phyloP scores from a whole-genome alignment of 2,888 invertebrate species.

The Globia sparganii region DNA sequence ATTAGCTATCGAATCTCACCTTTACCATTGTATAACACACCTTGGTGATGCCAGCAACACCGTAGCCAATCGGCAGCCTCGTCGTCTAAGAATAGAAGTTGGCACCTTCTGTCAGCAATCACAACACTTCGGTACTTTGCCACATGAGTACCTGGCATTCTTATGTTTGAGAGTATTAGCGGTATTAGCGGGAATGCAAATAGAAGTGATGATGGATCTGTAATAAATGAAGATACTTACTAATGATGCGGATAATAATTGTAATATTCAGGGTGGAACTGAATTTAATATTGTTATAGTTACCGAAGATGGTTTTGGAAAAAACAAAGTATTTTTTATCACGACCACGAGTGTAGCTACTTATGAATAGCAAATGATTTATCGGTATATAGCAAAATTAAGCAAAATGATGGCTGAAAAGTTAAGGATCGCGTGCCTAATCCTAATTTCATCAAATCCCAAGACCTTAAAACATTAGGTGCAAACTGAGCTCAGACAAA shows the following conservation, averaged over 20 bases:
- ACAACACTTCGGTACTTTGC: constrained; percentile 53
- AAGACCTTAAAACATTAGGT: constrained; percentile 5
- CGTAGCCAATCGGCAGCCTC: constrained; percentile 46
- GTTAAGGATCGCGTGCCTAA: background rate
- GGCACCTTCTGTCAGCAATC: constrained; percentile 75
- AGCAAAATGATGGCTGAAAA: background rate
- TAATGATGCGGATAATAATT: constrained; percentile 3
- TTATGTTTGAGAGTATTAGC: constrained; percentile 37
- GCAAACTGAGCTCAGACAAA: constrained; percentile 16
- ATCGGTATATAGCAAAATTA: too few species aligned
- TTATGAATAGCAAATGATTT: background rate
- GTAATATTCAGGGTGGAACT: too few species aligned
- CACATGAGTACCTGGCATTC: constrained; percentile 52
- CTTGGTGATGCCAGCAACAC: constrained; percentile 42
- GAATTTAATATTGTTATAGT: too few species aligned
- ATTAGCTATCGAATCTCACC: background rate
- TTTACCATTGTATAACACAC: constrained; percentile 37
- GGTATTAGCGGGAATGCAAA: constrained; percentile 39
- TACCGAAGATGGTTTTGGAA: background rate
- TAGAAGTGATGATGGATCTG: constrained; percentile 36
- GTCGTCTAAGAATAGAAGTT: constrained; percentile 64
- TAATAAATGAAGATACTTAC: constrained; percentile 16
- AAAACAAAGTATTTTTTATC: background rate
- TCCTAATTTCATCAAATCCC: background rate
- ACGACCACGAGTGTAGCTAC: background rate